Percentiles rank a stretch among this genome's conserved stretches.
These are phyloP conservation scores for Diplazon laetatorius DNA, from an alignment of 2,888 invertebrate genomes.

Conservation along the genomic window DNA sequence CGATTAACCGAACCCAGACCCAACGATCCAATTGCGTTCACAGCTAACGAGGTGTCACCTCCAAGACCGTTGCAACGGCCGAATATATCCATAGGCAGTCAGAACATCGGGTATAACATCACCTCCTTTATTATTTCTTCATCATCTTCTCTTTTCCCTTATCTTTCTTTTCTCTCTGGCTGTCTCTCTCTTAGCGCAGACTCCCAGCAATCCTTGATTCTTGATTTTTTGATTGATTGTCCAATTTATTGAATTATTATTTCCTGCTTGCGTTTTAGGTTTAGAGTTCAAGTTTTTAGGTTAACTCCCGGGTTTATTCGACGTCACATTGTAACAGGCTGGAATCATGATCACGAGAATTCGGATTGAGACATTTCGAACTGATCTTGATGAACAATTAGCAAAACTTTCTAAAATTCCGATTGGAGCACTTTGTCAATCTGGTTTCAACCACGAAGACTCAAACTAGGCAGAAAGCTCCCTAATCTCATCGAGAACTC, in stretches of 20 bases:
- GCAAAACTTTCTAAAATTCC: too few relatives aligned
- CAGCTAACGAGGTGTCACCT: constrained; percentile 75
- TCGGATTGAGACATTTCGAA: background rate
- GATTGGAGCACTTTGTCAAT: too few relatives aligned
- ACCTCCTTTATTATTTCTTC: constrained; percentile 60
- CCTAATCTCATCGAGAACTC: too few relatives aligned
- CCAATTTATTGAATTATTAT: too few relatives aligned
- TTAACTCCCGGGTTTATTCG: constrained; percentile 4
- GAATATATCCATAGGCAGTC: constrained; percentile 82
- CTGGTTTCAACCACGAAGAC: too few relatives aligned
- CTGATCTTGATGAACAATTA: background rate
- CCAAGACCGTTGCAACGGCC: constrained; percentile 80
- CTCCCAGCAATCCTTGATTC: too few relatives aligned
- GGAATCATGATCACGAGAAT: constrained; percentile 22
- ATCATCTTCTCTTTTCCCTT: background rate
- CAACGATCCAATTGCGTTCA: constrained; percentile 69
- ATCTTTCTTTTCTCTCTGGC: background rate
- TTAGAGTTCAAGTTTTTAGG: constrained; percentile 5
- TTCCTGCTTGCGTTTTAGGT: background rate
- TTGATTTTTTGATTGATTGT: too few relatives aligned
- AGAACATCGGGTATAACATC: constrained; percentile 78
- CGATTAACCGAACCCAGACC: constrained; percentile 64
- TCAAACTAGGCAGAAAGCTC: too few relatives aligned
- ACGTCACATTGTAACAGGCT: background rate
- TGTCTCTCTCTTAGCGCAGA: too few relatives aligned